Percentiles rank a stretch among this genome's conserved stretches.
Conservation (phyloP, 2,113 vertebrate genomes). For the Corydoras maculifer region DNA sequence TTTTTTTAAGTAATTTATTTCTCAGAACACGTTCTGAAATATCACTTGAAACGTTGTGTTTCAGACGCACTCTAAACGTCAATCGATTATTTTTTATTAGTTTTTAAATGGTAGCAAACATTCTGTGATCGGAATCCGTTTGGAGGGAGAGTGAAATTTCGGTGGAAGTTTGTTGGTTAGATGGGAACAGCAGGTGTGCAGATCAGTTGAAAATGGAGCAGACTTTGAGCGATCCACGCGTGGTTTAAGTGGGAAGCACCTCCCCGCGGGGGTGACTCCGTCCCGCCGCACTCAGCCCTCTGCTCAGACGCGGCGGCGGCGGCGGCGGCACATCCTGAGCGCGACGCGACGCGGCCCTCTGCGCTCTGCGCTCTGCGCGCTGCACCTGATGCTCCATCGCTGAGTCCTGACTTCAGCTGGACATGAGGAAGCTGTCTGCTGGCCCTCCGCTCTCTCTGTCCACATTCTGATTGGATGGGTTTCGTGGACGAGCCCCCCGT, state of each 20-base stretch:
- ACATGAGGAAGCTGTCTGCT: background rate
- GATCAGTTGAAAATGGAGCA: too few relatives aligned
- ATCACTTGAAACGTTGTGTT: too few relatives aligned
- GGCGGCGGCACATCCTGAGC: constrained; percentile 44
- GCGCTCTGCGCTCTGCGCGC: constrained; percentile 19
- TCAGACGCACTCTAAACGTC: too few relatives aligned
- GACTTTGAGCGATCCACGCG: constrained; percentile 40
- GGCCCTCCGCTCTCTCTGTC: constrained; percentile 35
- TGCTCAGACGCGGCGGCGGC: constrained; percentile 37
- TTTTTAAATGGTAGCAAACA: too few relatives aligned
- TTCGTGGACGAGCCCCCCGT: constrained; percentile 27
- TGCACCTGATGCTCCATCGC: constrained; percentile 5
- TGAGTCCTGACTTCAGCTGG: background rate
- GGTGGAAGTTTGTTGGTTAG: too few relatives aligned
- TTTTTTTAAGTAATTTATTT: too few relatives aligned
- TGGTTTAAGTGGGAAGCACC: constrained; percentile 59
- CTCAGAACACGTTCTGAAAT: too few relatives aligned
- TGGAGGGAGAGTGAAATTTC: too few relatives aligned
- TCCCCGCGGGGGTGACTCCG: constrained; percentile 45
- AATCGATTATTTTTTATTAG: too few relatives aligned
- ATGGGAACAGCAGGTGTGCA: too few relatives aligned
- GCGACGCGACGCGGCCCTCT: constrained; percentile 29
- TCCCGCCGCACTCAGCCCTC: constrained; percentile 38
- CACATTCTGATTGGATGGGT: constrained; percentile 55
- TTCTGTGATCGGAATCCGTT: too few relatives aligned